Evolutionary conservation across 2,888 invertebrate genomes (phyloP).

Genomic region (Romanomermis culicivorax): DNA sequence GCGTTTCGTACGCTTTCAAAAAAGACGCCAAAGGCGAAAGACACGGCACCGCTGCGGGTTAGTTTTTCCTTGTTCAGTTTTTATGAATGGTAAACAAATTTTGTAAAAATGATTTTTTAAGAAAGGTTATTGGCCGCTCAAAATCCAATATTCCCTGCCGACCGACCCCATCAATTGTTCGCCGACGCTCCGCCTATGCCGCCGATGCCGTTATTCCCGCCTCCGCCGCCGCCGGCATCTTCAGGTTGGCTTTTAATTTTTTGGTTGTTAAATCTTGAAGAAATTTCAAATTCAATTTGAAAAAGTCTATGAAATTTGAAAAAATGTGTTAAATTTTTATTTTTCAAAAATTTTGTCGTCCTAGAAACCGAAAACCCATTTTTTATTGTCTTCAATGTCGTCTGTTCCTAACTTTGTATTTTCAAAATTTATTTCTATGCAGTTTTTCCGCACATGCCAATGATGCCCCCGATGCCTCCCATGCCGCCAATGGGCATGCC

Average conservation of each 20-base stretch:
- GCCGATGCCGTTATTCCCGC: constrained; percentile 28
- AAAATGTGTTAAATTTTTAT: no score
- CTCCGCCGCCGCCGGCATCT: constrained; percentile 38
- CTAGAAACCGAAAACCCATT: no score
- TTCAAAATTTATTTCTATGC: neutral
- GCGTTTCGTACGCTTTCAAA: constrained; percentile 95
- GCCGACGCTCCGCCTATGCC: constrained; percentile 66
- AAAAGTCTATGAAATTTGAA: no score
- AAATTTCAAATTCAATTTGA: no score
- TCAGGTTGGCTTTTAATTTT: constrained; percentile 35
- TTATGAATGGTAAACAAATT: neutral
- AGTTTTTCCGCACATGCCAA: constrained; percentile 14
- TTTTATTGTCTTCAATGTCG: no score
- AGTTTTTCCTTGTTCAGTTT: neutral
- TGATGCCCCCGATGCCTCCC: constrained; percentile 12
- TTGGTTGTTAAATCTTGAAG: no score
- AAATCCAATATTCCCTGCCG: constrained; percentile 88
- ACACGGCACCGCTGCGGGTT: constrained; percentile 78
- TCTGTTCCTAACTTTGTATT: neutral
- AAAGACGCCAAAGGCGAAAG: constrained; percentile 96
- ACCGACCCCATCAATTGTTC: constrained; percentile 65
- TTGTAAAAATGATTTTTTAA: constrained; percentile 16
- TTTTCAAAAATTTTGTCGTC: no score
- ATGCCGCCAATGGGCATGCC: neutral
- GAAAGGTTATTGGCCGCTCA: constrained; percentile 73